A percentile compares a stretch with the other conserved stretches of the same genome.
phyloP scores from a whole-genome alignment of 2,888 invertebrate species.

The Trissoscelio sp. region DNA sequence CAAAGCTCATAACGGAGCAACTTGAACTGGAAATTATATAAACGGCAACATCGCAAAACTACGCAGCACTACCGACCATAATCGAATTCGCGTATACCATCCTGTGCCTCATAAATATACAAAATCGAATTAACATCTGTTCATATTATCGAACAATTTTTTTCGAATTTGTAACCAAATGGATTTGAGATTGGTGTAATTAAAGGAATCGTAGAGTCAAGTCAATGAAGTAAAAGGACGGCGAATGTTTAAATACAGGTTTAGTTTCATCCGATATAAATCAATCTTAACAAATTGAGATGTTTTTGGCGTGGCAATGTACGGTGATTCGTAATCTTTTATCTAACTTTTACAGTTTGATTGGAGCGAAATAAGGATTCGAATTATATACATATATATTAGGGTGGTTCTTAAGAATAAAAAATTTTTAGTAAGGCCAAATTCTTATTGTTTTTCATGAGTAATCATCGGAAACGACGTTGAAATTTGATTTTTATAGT shows the following conservation, averaged over 20 bases:
- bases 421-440: too few species aligned
- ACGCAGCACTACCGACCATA: slow-evolving; percentile 1
- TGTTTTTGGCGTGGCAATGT: slow-evolving; percentile 15
- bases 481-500: too few species aligned
- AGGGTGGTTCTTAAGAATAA: too few species aligned
- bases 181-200: background rate
- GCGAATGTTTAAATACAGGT: too few species aligned
- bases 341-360: background rate
- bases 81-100: slow-evolving; percentile 14
- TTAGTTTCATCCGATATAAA: slow-evolving; percentile 13
- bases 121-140: slow-evolving; percentile 19
- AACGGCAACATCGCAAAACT: slow-evolving; percentile 16
- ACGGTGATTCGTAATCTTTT: slow-evolving; percentile 5
- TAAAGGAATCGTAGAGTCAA: background rate
- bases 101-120: slow-evolving; percentile 15
- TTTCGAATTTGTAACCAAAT: slow-evolving; percentile 4
- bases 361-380: too few species aligned
- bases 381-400: too few species aligned
- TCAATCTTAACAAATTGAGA: slow-evolving; percentile 35
- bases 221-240: too few species aligned
- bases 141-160: slow-evolving; percentile 3
- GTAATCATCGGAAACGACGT: too few species aligned
- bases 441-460: too few species aligned
- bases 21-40: slow-evolving; percentile 33
- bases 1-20: slow-evolving; percentile 25